Base-by-base conservation (phyloP, 2,888 invertebrate species). In the Xanthorhoe designata region DNA sequence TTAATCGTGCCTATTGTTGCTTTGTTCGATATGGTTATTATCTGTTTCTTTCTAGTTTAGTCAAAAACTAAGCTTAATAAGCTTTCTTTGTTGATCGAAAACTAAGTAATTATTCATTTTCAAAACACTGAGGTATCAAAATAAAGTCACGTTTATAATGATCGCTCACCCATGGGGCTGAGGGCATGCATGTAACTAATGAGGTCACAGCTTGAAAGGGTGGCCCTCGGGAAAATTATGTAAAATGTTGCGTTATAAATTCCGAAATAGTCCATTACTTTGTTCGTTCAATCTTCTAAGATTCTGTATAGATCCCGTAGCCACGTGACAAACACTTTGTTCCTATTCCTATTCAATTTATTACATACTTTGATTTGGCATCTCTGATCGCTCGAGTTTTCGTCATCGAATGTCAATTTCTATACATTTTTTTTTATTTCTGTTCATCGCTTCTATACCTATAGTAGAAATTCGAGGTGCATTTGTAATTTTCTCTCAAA, bases 161-260 rank as follows among this genome's bases (percentile, higher is more conserved):
- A 54, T 66, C 17, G 53, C 53, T 60, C 52, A 51, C 55, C 60
- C 42, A 57, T 58, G 60, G 35, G 51, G 51, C 13, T 49, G 66
- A 57, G 59, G 64, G 38, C 74, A 68, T 73, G 68, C 70, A 68
- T 70, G 64, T 66, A 65, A 63, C 68, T 74, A 78, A 79, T 78
- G 75, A 75, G 76, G 78, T 75, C 79, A 70, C 68, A 54, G 60
- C 65, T 63, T 63, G 66, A 73, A 73, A 73, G 71, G 68, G 71
- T 69, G 49, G 45, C 64, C 66, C 54, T 58, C 35, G 47, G 64
- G 51, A 52, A 58, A 54, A 63, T 61, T 50, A 42, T 52, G 32
- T 52, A 62, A 62, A 64, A 54, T 47, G 32, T 53, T 53, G 32
- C 54, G 13, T 58, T 47, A 52, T n/a, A 68, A 66, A 45, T 18